Evolutionary conservation across 2,888 invertebrate species (phyloP), one percentile per base, ranked within the genome.

Genomic region (Villa cingulata): DNA sequence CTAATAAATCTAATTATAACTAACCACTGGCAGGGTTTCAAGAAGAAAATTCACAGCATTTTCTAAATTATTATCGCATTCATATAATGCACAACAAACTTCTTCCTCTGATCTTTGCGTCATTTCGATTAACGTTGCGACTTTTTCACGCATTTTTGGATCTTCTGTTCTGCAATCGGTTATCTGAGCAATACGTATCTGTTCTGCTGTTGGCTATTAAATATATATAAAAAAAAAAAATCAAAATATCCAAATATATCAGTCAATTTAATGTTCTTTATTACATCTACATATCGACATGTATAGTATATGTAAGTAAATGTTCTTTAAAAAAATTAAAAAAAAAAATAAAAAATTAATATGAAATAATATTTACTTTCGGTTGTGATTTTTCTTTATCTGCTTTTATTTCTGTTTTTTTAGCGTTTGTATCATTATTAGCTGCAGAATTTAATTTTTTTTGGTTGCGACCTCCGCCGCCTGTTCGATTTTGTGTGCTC

Each of bases 1-100:
- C n/a, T 20, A 36, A 37, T 37, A 16, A 16, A 7, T 42, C 17
- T 41, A 36, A 27, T 38, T 20, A 36, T 23, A 36, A 58, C 60
- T 56, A 49, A 65, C 70, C 59, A 67, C 64, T 58, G 70, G 68
- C 56, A 70, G 59, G 53, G 63, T 62, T 55, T 70, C 70, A 42
- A 70, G 59, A 46, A 70, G 61, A 59, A 67, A 69, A 55, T 62
- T 64, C 53, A 64, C 70, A 48, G 70, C 94, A 62, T 78, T 77
- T 58, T 84, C 81, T 64, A 86, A 73, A 72, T 95, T 91, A 67
- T 88, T 83, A 72, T 92, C 89, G 62, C 86, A 85, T 74, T 95
- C 94, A 67, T 92, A 87, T 49, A 96, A 78, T 51, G 92, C 94
- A 65, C 89, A 84, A 62, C 86, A 85, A 47, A 88, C 91, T 70